Conservation (phyloP, 2,797 vertebrate species). For the Ceyx erithaca region DNA sequence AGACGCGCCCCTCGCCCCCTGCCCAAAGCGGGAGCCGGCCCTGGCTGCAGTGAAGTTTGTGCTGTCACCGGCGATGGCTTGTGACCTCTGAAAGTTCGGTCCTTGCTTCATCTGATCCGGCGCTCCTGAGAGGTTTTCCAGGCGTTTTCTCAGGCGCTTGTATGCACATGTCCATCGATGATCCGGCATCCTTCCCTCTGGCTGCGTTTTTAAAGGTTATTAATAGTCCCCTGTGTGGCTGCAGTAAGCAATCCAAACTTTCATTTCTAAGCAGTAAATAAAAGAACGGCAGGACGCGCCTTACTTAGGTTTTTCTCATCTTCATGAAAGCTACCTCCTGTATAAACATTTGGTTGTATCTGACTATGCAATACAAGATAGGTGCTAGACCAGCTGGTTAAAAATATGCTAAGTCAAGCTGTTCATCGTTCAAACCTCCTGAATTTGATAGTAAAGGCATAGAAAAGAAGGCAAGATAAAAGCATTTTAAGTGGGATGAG, state of each 20-base stretch:
- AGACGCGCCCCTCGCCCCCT: neutral
- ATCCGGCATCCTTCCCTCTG: constrained; percentile 61
- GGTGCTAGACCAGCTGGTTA: constrained; percentile 87
- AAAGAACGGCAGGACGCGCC: constrained; percentile 70
- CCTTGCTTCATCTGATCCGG: constrained; percentile 3
- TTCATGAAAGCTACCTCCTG: constrained; percentile 83
- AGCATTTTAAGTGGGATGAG: constrained; percentile 78
- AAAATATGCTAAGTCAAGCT: constrained; percentile 87
- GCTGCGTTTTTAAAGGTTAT: constrained; percentile 70
- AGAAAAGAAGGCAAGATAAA: constrained; percentile 78
- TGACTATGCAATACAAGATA: constrained; percentile 83
- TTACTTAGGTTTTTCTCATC: constrained; percentile 73
- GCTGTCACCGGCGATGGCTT: constrained; percentile 33
- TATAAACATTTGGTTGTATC: constrained; percentile 86
- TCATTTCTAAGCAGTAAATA: constrained; percentile 70
- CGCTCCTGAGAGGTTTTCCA: constrained; percentile 20
- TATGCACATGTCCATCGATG: constrained; percentile 28
- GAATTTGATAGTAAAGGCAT: constrained; percentile 83
- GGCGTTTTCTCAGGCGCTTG: constrained; percentile 17
- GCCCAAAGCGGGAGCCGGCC: neutral
- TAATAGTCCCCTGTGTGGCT: constrained; percentile 73
- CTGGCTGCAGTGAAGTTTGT: constrained; percentile 57
- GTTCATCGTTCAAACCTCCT: constrained; percentile 79
- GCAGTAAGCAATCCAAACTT: constrained; percentile 78
- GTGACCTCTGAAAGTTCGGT: constrained; percentile 14